Base-by-base conservation (phyloP, 2,888 invertebrate genomes). In the Spodoptera littoralis region DNA sequence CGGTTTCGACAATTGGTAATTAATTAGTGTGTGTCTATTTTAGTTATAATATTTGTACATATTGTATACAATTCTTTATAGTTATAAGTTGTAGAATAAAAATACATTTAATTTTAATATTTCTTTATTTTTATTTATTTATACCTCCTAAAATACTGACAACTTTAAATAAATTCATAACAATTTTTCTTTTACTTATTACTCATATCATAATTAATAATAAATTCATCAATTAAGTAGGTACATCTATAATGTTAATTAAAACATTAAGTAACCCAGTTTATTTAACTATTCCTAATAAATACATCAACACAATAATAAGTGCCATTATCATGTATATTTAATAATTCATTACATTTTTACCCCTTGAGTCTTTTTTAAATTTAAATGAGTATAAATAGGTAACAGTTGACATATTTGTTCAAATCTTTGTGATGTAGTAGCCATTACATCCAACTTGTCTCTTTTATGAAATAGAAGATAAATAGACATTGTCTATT, bases 1-100 rank as follows among this genome's bases (percentile, higher is more conserved):
- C 0, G 95, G 95, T 85, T 97, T 97, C 87, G 96, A 96, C 53
- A 92, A 94, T 54, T 97, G 97, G 97, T 97, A 88, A n/a, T 36
- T 97, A 88, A n/a, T 36, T 0, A 45, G n/a, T 1, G 6, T 4
- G 59, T 11, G 8, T 18, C 24, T 41, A 59, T 27, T 18, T 13
- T 12, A 6, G 13, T 27, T 27, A 27, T 27, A 18, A 18, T 27
- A 27, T 27, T 27, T 27, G 5, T 27, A 27, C 27, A 27, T 27
- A 43, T 11, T 52, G 22, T 12, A 9, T 30, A 43, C 13, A 8
- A 13, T 22, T 36, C 13, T 18, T 18, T 18, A 18, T 27, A 48
- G 24, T 2, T 64, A 30, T 55, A 56, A 43, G 27, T 55, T 42
- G 4, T 45, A 55, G 48, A 42, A 46, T 48, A 57, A 64, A 53